Evolutionary conservation across 2,113 vertebrate species (phyloP).

Genomic region (Psittacara wagleri): DNA sequence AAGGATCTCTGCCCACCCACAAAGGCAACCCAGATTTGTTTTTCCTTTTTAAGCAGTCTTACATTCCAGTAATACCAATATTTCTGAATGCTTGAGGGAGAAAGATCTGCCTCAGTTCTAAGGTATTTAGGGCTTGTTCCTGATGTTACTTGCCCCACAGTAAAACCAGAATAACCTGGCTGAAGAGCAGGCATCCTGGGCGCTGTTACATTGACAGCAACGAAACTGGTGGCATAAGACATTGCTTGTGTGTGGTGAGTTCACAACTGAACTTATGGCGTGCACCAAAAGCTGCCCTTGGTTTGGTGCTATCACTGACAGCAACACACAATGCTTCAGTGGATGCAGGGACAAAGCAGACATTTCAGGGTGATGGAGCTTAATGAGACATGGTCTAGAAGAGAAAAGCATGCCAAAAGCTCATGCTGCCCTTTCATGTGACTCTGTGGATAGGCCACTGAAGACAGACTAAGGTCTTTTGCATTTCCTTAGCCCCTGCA

Average conservation of each 20-base stretch:
- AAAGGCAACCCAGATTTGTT: not conserved
- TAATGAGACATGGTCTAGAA: not conserved
- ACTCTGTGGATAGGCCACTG: not conserved
- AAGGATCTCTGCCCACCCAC: not conserved
- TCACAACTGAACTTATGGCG: accelerated
- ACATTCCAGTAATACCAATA: not conserved
- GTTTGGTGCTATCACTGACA: not conserved
- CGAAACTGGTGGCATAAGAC: not conserved
- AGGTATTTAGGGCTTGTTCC: not conserved
- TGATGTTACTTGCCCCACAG: not conserved
- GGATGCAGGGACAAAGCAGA: not conserved
- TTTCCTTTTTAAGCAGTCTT: not conserved
- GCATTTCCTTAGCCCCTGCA: not conserved
- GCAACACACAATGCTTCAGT: accelerated
- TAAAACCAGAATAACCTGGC: not conserved
- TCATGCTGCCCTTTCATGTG: not conserved
- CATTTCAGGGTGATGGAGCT: not conserved
- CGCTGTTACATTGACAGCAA: not conserved
- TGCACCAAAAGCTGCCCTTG: not conserved
- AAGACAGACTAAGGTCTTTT: accelerated
- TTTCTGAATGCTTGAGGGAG: not conserved
- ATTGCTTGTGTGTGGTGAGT: not conserved
- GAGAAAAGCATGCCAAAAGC: not conserved
- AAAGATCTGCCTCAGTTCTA: not conserved
- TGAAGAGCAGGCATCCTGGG: not conserved